These are phyloP conservation scores for Rhinoraja longicauda DNA, from an alignment of 2,797 vertebrate genomes.

Conservation along the genomic window DNA sequence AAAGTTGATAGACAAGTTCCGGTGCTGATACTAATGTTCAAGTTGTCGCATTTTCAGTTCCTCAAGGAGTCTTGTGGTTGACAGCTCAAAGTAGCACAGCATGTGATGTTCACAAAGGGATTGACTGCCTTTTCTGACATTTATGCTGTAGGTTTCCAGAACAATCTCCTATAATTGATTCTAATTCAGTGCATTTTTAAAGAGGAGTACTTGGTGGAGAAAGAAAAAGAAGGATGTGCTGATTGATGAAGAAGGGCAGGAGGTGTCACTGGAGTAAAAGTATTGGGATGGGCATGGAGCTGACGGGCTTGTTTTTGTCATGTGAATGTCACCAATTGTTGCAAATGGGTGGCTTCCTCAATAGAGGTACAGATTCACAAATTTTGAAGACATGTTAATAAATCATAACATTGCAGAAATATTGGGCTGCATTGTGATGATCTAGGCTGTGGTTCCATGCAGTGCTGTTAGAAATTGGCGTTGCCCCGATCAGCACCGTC, in stretches of 20 bases:
- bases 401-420: neutral
- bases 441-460: too few species aligned
- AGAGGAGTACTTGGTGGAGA: neutral
- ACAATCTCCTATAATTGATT: constrained; percentile 3
- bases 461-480: too few species aligned
- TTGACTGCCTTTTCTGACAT: neutral
- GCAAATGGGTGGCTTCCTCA: neutral
- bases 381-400: neutral
- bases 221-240: neutral
- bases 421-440: neutral
- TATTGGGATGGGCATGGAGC: neutral
- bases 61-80: neutral
- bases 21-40: constrained; percentile 6
- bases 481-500: too few species aligned
- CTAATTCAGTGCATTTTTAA: neutral
- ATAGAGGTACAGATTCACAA: neutral
- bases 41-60: neutral
- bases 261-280: too few species aligned
- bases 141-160: neutral
- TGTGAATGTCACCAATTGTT: neutral
- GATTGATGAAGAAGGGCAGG: neutral
- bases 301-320: neutral
- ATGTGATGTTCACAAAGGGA: neutral
- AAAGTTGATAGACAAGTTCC: neutral
- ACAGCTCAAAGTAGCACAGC: neutral